Evolutionary conservation across 2,113 vertebrate species (phyloP), one percentile per base, ranked within the genome.

Genomic region (Bostrychus sinensis): DNA sequence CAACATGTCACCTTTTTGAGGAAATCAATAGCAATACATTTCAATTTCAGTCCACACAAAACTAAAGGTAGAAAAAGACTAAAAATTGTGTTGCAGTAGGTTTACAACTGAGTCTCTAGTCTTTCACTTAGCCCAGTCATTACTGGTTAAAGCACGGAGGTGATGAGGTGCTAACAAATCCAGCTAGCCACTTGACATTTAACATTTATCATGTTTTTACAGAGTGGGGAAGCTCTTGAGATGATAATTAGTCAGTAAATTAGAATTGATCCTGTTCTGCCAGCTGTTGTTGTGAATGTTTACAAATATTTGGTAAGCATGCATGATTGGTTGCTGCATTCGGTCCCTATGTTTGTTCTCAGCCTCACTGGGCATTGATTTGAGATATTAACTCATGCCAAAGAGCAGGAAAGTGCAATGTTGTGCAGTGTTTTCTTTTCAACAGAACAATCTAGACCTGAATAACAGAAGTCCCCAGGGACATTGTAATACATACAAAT

Each of bases 211-310:
- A 14, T 71, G 48, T 82, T 77, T 72, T 75, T 45, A 68, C 66
- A 0, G 14, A 58, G 53, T 50, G 61, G 65, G 63, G 70, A 62
- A 59, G 62, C 64, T 59, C 46, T 36, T 37, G 51, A 72, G 59
- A 64, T 23, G 0, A 79, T 78, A 84, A 88, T 89, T 78, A 88
- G 69, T 66, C 66, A 30, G 32, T 28, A 76, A 70, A 80, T 84
- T 70, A 85, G 42, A 83, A 88, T 80, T 81, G 78, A 87, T 84
- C 61, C 42, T 54, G 23, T 38, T 66, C 39, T 64, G 60, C 54
- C 56, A 53, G 63, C 56, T 68, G 58, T n/a, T 62, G 39, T 56
- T 78, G 53, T 48, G 11, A 62, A 41, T 64, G 69, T 71, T 54
- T 77, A 42, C 55, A 83, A 68, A 77, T 70, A 77, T 66, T 71